Base-by-base conservation (phyloP, 2,888 invertebrate genomes). In the Copidosoma aretas region DNA sequence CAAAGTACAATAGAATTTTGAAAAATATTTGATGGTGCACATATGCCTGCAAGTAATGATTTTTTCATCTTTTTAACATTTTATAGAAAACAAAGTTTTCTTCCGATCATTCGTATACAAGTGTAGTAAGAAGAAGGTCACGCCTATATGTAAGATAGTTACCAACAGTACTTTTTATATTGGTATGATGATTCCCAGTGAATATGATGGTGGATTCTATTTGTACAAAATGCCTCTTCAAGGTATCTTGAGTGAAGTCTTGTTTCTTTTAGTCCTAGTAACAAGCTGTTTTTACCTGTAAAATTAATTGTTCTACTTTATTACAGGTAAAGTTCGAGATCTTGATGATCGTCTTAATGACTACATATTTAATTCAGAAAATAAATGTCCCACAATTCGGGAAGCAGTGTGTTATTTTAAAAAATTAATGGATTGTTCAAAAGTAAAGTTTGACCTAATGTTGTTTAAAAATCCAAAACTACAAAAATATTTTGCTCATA, bases 191-290 rank as follows among this genome's bases (percentile, higher is more conserved):
- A 66, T 74, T 53, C 77, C 77, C 17, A 72, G 74, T 64, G 62
- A 67, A 25, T 61, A 71, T 24, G 73, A 74, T 62, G 74, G 74
- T 24, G 76, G 77, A 71, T 77, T 77, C 73, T 77, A 73, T 39
- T 39, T 75, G 59, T 74, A 73, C n/a, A 71, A 65, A 67, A 19
- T 73, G 22, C 73, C 75, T 12, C 73, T 68, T 25, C 65, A 58
- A 58, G 74, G 76, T 76, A 65, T 32, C 8, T 32, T 3, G 32
- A 5, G 3, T 32, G 32, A 32, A n/a, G n/a, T n/a, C n/a, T n/a
- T n/a, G n/a, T n/a, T n/a, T n/a, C n/a, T n/a, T n/a, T n/a, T n/a
- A n/a, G n/a, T n/a, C n/a, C n/a, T n/a, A n/a, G n/a, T n/a, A n/a
- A n/a, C n/a, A n/a, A n/a, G n/a, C n/a, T n/a, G n/a, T n/a, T 51